Conservation (phyloP, 2,113 vertebrate species). For the Axis porcinus region DNA sequence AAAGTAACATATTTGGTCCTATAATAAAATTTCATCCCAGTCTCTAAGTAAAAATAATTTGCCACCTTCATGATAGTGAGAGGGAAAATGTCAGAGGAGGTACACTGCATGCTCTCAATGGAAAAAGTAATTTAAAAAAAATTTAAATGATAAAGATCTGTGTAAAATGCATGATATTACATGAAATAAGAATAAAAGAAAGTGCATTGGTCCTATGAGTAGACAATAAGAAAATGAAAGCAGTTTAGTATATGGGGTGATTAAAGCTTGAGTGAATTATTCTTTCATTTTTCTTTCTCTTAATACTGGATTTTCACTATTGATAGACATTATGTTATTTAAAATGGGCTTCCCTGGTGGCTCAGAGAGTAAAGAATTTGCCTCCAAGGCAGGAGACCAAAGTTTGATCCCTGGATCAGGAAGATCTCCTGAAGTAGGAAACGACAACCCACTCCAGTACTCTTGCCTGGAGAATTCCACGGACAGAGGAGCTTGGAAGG, state of each 20-base stretch:
- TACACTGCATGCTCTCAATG: neutral
- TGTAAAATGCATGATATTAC: neutral
- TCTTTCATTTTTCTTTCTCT: neutral
- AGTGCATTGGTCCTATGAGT: neutral
- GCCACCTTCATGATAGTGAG: slow-evolving; percentile 46
- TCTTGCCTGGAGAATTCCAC: neutral
- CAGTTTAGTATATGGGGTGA: neutral
- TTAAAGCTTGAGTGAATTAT: slow-evolving; percentile 24
- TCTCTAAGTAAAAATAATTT: slow-evolving; percentile 69
- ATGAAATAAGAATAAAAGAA: slow-evolving; percentile 26
- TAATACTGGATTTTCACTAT: neutral
- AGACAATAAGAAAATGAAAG: neutral
- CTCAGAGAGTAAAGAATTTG: neutral
- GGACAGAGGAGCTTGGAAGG: neutral
- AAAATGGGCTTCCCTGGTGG: neutral
- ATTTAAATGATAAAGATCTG: slow-evolving; percentile 13
- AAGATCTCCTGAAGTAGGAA: neutral
- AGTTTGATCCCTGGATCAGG: neutral
- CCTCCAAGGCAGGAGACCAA: neutral
- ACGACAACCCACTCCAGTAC: neutral
- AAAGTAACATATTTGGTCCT: slow-evolving; percentile 65
- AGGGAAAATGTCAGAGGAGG: slow-evolving; percentile 51
- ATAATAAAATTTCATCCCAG: slow-evolving; percentile 59
- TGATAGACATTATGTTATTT: neutral
- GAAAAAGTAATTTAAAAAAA: neutral